Evolutionary conservation across 92 coral and sea anemone genomes (phyloP), one percentile per base, ranked within the genome.

Genomic region (Porites divaricata): DNA sequence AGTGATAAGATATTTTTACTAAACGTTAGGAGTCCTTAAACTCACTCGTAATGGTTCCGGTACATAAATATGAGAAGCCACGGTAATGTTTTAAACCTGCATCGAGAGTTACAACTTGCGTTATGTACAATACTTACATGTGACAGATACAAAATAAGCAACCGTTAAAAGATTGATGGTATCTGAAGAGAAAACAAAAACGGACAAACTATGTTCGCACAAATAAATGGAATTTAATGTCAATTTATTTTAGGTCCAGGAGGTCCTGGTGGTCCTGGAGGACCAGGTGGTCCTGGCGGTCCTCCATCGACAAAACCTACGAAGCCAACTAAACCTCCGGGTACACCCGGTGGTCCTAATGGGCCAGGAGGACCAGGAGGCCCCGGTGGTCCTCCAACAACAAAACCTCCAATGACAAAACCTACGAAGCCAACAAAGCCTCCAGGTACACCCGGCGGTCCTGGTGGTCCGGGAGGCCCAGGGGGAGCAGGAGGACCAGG

Each of bases 401-500:
- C 28, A 8, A 71, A 35, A 2, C 22, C 1, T 13, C 77, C 77
- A n/a, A 72, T 83, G 13, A 28, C 80, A 19, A 70, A 45, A 51
- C 89, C 24, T 76, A 54, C 59, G 12, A 54, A 54, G 14, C 59
- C 59, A 54, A 61, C 45, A 25, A 53, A 77, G 58, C 78, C 41
- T 25, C 94, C 98, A 26, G 92, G 88, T 56, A 81, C 78, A 51
- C 98, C 95, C 56, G 92, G 92, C 6, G 93, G 93, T 0, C 98
- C 98, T 1, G 93, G 95, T 49, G 93, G 92, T 11, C 94, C 95
- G 6, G 88, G 89, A 12, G 94, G 92, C 1, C 96, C 96, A 1
- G 98, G 98, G 9, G 91, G 95, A 0, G 88, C 93, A 5, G 92
- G 91, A 24, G 95, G 93, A 0, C 98, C 96, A 19, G 95, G 93